Conservation (phyloP, 2,113 vertebrate species). For the Oreocharis arfaki region DNA sequence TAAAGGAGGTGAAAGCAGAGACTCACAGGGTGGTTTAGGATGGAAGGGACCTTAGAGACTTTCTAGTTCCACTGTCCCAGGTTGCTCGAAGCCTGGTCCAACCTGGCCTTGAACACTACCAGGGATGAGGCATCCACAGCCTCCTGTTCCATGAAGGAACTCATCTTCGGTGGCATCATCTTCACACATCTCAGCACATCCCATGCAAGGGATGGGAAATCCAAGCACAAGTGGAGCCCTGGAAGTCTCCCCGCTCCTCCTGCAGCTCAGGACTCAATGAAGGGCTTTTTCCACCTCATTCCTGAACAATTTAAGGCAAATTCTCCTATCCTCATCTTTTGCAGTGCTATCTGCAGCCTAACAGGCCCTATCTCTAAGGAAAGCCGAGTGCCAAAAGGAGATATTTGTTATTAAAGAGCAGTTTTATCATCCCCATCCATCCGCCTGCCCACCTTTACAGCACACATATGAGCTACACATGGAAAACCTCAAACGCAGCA, state of each 20-base stretch:
- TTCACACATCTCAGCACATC: not conserved
- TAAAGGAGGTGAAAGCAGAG: not conserved
- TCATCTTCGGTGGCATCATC: not conserved
- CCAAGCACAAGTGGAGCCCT: not conserved
- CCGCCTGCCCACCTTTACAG: not conserved
- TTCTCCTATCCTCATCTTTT: not conserved
- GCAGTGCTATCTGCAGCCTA: not conserved
- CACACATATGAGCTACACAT: rapidly evolving
- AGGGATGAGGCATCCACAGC: not conserved
- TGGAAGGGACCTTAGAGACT: not conserved
- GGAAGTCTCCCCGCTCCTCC: not conserved
- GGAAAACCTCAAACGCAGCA: rapidly evolving
- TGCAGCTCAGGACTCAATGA: not conserved
- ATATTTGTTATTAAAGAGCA: not conserved
- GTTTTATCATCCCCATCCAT: not conserved
- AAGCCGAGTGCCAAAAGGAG: not conserved
- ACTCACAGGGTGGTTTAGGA: not conserved
- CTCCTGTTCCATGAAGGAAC: not conserved
- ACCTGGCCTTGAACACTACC: not conserved
- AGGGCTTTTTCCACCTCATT: not conserved
- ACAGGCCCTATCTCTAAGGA: not conserved
- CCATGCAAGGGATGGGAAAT: not conserved
- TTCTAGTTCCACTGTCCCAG: not conserved
- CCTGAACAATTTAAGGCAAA: not conserved
- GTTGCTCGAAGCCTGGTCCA: not conserved